These are phyloP conservation scores for Pachypanchax playfairii DNA, from an alignment of 2,113 vertebrate genomes.

Conservation along the genomic window DNA sequence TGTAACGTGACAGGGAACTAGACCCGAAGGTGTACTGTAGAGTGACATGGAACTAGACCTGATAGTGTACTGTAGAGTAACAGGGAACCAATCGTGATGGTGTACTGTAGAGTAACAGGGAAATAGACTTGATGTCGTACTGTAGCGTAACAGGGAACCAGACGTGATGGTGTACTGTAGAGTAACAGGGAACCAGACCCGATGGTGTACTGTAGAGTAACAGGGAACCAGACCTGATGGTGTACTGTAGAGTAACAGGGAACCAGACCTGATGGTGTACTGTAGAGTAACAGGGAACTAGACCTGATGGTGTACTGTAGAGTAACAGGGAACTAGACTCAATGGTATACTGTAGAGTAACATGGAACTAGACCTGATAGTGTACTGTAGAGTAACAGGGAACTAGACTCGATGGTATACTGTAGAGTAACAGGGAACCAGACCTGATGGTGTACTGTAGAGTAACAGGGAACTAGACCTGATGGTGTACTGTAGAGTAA, in stretches of 20 bases:
- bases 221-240: too few species aligned
- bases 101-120: slow-evolving; percentile 8
- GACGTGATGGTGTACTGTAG: slow-evolving; percentile 22
- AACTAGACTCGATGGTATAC: too few species aligned
- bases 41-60: not conserved
- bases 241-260: slow-evolving; percentile 8
- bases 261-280: too few species aligned
- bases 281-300: slow-evolving; percentile 9
- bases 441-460: slow-evolving; percentile 22
- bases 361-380: too few species aligned
- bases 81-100: not conserved
- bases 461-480: not conserved
- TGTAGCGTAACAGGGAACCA: slow-evolving; percentile 9
- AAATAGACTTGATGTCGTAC: not conserved
- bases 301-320: slow-evolving; percentile 22
- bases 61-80: slow-evolving; percentile 10
- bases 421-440: slow-evolving; percentile 9
- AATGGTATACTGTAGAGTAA: slow-evolving; percentile 10
- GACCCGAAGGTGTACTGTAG: slow-evolving; percentile 22
- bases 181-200: not conserved
- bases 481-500: slow-evolving; percentile 10
- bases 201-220: slow-evolving; percentile 10
- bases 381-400: slow-evolving; percentile 8
- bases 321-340: not conserved
- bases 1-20: slow-evolving; percentile 8